These are phyloP conservation scores for Pterobdella sp. DNA, from an alignment of 2,888 invertebrate genomes.

Conservation along the genomic window DNA sequence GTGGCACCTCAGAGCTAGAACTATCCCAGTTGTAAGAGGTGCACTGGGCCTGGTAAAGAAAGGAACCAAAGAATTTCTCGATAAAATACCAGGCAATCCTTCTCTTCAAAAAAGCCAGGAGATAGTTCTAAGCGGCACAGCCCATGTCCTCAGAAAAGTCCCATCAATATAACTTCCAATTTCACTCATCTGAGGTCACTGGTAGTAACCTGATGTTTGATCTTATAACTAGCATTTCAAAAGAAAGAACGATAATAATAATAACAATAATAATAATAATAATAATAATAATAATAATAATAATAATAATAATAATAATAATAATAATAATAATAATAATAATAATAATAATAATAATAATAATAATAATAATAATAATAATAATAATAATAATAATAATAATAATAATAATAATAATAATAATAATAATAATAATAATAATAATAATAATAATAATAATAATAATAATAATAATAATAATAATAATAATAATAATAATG, in stretches of 20 bases:
- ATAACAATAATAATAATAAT: neutral
- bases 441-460: neutral
- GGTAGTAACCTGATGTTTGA: no score
- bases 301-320: neutral
- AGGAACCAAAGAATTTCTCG: no score
- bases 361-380: neutral
- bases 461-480: neutral
- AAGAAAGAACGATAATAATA: neutral
- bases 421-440: slow-evolving; percentile 15
- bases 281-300: neutral
- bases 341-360: neutral
- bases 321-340: neutral
- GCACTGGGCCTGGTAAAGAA: no score
- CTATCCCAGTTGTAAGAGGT: no score
- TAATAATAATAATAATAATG: slow-evolving; percentile 4
- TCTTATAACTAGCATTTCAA: no score
- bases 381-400: slow-evolving; percentile 9
- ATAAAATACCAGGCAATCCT: no score
- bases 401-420: neutral
- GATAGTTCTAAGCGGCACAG: no score
- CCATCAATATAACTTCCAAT: no score
- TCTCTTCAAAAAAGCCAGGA: no score
- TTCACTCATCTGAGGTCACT: no score
- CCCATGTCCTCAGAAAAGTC: no score
- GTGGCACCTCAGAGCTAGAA: no score